Percentiles rank a stretch among this genome's conserved stretches.
Evolutionary conservation across 2,797 vertebrate species (phyloP).

Genomic region (Anableps anableps): DNA sequence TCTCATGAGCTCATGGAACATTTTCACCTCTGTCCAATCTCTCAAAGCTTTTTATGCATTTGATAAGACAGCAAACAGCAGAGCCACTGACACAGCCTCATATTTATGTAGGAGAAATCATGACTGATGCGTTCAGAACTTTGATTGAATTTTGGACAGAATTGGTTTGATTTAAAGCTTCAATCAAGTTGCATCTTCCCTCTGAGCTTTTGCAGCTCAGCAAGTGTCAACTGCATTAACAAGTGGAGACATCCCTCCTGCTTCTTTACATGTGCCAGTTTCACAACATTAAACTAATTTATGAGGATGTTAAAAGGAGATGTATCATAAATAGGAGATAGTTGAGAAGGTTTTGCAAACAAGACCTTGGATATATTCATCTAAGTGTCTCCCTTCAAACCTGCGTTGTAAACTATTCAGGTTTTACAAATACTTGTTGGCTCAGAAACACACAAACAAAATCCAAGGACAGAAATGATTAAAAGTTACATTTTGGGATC

Average conservation of each 20-base stretch:
- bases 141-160: conserved; percentile 36
- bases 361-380: conserved; percentile 27
- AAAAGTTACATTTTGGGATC: neutral
- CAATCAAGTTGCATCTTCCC: conserved; percentile 23
- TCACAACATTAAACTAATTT: conserved; percentile 6
- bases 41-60: conserved; percentile 31
- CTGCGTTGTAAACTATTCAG: neutral
- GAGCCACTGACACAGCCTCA: conserved; percentile 4
- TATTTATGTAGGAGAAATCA: conserved; percentile 5
- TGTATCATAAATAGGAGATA: conserved; percentile 16
- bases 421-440: neutral
- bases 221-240: conserved; percentile 6
- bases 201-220: conserved; percentile 22
- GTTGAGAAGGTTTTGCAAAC: conserved; percentile 8
- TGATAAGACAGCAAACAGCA: conserved; percentile 34
- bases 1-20: neutral
- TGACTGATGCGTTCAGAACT: conserved; percentile 33
- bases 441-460: neutral
- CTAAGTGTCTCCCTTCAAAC: neutral
- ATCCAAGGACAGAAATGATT: neutral
- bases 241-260: neutral
- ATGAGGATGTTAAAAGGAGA: conserved; percentile 12
- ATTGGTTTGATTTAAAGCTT: conserved; percentile 43
- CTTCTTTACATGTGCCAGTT: conserved; percentile 2
- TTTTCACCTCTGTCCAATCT: conserved; percentile 40